Base-by-base conservation (phyloP, 2,113 vertebrate genomes). In the Gulo gulo region DNA sequence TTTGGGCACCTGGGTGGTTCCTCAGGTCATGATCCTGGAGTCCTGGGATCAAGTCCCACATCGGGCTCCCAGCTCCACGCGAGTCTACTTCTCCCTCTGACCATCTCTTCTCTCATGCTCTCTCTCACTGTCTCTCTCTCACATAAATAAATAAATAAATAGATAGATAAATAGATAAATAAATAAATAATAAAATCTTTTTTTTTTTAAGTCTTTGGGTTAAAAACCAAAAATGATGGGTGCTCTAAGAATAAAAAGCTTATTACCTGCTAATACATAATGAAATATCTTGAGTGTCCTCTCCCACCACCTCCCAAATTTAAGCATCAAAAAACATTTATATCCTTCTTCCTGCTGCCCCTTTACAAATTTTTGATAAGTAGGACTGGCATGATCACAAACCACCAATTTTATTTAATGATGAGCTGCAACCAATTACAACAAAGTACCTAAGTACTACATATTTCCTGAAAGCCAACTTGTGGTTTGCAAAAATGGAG, bases 381-480 rank as follows among this genome's bases (percentile, higher is more conserved):
- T 67, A 89, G 23, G 83, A 87, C 81, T 71, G 47, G 20, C 57
- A 15, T 39, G 79, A 81, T 83, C 89, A 82, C 69, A 95, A 98
- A 94, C 36, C 18, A 71, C 36, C 78, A 3, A 71, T 61, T 93
- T 96, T 34, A 91, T 84, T 95, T 67, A 97, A 97, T 73, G 26
- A 92, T 34, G 93, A 97, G 92, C 65, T 71, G 85, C 93, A 74
- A 78, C 95, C 79, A 52, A 45, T 36, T 57, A 95, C 59, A 96
- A 94, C 94, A 36, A 92, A 80, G 50, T 18, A 95, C 34, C 24
- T 50, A 47, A 94, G 61, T 34, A 50, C 81, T 50, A 76, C 94
- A 23, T 26, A 39, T 63, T 95, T 93, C 88, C 61, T 74, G 82
- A 95, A 95, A 84, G 89, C 55, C 90, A 97, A 50, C 16, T 2